Conservation (phyloP, 1,140 invertebrate genomes). For the Mizuhopecten yessoensis region DNA sequence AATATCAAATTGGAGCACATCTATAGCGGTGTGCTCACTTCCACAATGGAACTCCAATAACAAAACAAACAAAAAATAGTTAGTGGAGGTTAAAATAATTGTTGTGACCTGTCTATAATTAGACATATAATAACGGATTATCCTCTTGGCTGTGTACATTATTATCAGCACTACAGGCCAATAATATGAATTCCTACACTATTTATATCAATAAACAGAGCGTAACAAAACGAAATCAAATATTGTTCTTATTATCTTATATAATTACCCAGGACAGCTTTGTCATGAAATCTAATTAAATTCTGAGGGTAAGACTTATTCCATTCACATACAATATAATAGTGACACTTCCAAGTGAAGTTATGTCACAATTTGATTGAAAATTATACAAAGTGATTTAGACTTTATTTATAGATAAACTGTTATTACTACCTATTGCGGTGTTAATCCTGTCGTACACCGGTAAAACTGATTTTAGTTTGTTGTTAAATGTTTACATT, state of each 20-base stretch:
- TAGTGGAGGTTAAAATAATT: too few species aligned
- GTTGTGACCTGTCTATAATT: not conserved
- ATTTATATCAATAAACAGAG: not conserved
- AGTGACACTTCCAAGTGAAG: not conserved
- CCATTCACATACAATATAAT: not conserved
- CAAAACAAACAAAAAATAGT: too few species aligned
- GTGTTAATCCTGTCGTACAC: not conserved
- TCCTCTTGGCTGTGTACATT: not conserved
- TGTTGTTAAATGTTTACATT: conserved; percentile 1
- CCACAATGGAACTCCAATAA: too few species aligned
- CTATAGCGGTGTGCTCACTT: not conserved
- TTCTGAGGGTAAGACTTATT: not conserved
- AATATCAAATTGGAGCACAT: not conserved
- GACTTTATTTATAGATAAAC: not conserved
- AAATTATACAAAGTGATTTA: not conserved
- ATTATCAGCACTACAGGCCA: not conserved
- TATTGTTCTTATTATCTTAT: not conserved
- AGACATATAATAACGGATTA: not conserved
- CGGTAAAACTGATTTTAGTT: not conserved
- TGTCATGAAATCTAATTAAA: not conserved
- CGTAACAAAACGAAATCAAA: not conserved
- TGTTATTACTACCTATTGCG: not conserved
- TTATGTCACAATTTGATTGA: not conserved
- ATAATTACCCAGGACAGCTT: not conserved
- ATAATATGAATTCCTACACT: not conserved